These are phyloP conservation scores for Therioaphis trifolii DNA, from an alignment of 2,888 invertebrate genomes.

Conservation along the genomic window DNA sequence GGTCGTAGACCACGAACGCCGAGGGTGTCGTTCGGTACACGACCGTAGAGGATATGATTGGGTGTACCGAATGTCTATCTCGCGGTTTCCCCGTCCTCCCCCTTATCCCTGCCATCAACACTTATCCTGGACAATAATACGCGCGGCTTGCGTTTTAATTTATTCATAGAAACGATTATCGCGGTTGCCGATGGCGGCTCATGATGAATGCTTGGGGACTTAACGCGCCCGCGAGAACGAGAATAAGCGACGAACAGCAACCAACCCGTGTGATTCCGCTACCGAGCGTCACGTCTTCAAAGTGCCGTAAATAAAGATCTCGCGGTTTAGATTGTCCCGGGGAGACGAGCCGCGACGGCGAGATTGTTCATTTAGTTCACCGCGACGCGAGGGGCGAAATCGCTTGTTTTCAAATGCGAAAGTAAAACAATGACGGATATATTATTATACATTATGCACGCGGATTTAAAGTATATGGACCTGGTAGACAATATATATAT, in stretches of 20 bases:
- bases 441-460: too few species aligned
- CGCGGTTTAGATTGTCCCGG: background rate
- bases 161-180: constrained; percentile 63
- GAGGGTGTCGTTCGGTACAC: constrained; percentile 5
- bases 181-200: constrained; percentile 13
- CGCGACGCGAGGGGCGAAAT: background rate
- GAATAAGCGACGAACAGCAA: background rate
- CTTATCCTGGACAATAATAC: constrained; percentile 12
- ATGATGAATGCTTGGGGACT: constrained; percentile 56
- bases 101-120: background rate
- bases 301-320: constrained; percentile 54
- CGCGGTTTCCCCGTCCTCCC: background rate
- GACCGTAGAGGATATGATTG: constrained; percentile 14
- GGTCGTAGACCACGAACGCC: background rate
- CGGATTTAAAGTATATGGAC: too few species aligned
- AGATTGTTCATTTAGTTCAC: constrained; percentile 39
- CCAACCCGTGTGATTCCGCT: background rate
- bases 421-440: constrained; percentile 21
- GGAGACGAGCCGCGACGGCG: background rate
- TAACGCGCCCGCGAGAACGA: constrained; percentile 14
- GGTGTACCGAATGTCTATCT: constrained; percentile 41
- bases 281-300: background rate
- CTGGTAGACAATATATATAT: too few species aligned
- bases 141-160: constrained; percentile 45
- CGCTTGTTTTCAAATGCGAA: background rate